These are phyloP conservation scores for Mormyrus proboscirostris DNA, from an alignment of 2,797 vertebrate species.

Conservation along the genomic window DNA sequence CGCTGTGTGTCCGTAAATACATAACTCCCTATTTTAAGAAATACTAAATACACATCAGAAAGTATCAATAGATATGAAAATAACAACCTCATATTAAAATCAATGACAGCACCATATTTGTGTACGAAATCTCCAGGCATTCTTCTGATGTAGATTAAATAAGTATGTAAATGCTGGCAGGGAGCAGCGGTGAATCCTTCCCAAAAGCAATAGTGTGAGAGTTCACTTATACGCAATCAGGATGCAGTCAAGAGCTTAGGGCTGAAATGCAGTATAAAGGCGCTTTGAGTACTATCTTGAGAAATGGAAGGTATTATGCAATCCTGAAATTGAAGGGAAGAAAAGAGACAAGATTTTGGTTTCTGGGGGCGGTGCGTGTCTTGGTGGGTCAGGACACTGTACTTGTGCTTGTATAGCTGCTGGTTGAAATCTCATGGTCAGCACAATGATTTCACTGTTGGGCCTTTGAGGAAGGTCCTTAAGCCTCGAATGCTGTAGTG, in stretches of 20 bases:
- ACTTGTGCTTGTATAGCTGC: background rate
- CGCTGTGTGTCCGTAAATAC: background rate
- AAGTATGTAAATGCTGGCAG: background rate
- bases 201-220: background rate
- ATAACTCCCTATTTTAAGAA: background rate
- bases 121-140: background rate
- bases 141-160: background rate
- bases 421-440: background rate
- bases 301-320: background rate
- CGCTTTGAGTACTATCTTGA: background rate
- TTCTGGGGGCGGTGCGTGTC: background rate
- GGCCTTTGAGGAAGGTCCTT: background rate
- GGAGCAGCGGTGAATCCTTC: background rate
- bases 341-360: background rate
- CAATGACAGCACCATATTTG: background rate
- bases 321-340: background rate
- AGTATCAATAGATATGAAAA: background rate
- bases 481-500: background rate
- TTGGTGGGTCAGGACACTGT: background rate
- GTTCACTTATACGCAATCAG: background rate
- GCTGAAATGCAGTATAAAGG: background rate
- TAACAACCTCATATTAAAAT: background rate
- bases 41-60: background rate
- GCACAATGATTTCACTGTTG: background rate
- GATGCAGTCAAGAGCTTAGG: background rate